Conservation (phyloP, 2,888 invertebrate genomes). For the Chesias legatella region DNA sequence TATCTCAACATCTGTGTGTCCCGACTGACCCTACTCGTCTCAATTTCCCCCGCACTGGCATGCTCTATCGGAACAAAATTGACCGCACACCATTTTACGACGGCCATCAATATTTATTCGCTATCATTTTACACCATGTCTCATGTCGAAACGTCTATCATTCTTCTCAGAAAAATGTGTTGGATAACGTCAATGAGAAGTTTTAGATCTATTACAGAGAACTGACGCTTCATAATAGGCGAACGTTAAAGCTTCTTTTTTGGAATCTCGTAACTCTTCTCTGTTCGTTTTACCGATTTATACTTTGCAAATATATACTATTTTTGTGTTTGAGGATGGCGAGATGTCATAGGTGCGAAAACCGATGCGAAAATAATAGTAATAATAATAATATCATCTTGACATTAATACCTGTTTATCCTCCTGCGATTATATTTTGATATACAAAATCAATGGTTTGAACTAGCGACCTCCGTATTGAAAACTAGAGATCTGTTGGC, state of each 20-base stretch:
- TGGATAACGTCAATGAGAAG: too few species aligned
- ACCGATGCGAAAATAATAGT: too few species aligned
- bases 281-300: too few species aligned
- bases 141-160: constrained; percentile 33
- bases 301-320: too few species aligned
- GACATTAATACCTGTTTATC: too few species aligned
- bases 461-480: neutral
- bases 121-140: constrained; percentile 50
- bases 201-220: neutral
- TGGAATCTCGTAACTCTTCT: too few species aligned
- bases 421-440: too few species aligned
- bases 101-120: constrained; percentile 58
- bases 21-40: constrained; percentile 37
- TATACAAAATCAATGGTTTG: too few species aligned
- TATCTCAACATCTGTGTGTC: constrained; percentile 1
- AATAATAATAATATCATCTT: too few species aligned
- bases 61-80: constrained; percentile 41
- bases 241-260: neutral
- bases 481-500: too few species aligned
- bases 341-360: too few species aligned
- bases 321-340: too few species aligned
- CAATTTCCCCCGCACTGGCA: constrained; percentile 41
- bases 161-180: constrained; percentile 11
- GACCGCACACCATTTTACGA: constrained; percentile 50
- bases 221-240: neutral